These are phyloP conservation scores for Drosophila neocordata DNA, from an alignment of 1,140 invertebrate genomes.

Conservation along the genomic window DNA sequence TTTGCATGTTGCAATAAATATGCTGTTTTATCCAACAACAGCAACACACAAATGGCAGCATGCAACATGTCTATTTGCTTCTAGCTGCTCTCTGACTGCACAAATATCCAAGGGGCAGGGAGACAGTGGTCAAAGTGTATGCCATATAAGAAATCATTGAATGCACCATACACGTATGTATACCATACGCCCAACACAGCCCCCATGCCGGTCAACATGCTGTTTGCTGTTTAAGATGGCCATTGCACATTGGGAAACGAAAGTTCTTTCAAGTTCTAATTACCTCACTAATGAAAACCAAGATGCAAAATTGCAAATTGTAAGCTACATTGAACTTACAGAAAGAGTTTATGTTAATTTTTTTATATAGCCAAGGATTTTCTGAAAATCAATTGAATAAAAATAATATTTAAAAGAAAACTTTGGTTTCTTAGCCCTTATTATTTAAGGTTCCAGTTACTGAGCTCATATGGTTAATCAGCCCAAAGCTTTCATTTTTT, in stretches of 20 bases:
- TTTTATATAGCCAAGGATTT: not conserved
- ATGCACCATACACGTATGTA: not conserved
- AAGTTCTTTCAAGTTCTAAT: not conserved
- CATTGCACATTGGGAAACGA: not conserved
- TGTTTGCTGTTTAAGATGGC: not conserved
- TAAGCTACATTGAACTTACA: not conserved
- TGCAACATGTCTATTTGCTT: constrained; percentile 4
- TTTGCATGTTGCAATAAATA: constrained; percentile 81
- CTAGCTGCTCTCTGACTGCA: constrained; percentile 19
- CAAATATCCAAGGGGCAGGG: not conserved
- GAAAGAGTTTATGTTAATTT: not conserved
- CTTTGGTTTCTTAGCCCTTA: too few species aligned
- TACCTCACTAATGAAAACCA: not conserved
- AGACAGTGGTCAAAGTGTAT: not conserved
- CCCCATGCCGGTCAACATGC: not conserved
- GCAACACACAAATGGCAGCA: constrained; percentile 30
- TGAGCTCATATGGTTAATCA: too few species aligned
- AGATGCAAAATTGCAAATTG: not conserved
- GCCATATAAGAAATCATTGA: constrained; percentile 6
- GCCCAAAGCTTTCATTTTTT: too few species aligned
- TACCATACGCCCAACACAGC: too few species aligned
- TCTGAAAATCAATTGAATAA: too few species aligned
- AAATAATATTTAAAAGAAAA: too few species aligned
- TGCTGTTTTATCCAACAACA: constrained; percentile 68
- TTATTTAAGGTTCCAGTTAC: too few species aligned